phyloP scores from a whole-genome alignment of 2,888 invertebrate species.

The Ormyrus thymus region DNA sequence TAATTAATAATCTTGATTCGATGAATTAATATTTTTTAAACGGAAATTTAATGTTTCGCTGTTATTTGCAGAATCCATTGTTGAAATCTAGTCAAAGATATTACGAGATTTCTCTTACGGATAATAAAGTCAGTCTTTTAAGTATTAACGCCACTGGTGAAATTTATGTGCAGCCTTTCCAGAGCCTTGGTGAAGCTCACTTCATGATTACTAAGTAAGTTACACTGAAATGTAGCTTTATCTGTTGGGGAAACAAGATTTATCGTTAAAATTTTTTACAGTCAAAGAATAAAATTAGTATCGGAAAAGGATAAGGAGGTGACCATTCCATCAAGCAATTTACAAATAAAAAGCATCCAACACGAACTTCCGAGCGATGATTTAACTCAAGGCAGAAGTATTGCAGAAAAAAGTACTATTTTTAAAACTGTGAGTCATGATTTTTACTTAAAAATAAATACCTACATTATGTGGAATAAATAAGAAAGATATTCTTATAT shows the following conservation, averaged over 20 bases:
- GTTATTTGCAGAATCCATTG: conserved; percentile 69
- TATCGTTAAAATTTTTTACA: conserved; percentile 47
- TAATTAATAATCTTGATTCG: not conserved
- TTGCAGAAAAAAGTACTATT: conserved; percentile 63
- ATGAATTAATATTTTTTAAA: conserved; percentile 5
- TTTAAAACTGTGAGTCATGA: conserved; percentile 65
- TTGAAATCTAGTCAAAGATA: conserved; percentile 74
- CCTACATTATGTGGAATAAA: not conserved
- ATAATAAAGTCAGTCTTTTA: conserved; percentile 64
- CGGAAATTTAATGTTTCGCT: not conserved
- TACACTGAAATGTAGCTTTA: not conserved
- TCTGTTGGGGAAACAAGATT: not conserved
- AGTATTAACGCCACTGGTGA: conserved; percentile 72
- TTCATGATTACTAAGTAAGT: conserved; percentile 68
- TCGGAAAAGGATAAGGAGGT: conserved; percentile 60
- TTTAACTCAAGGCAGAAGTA: conserved; percentile 69
- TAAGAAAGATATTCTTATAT: conserved; percentile 1
- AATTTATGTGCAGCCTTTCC: conserved; percentile 74
- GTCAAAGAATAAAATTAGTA: conserved; percentile 66
- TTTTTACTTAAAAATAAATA: not conserved
- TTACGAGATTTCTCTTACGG: conserved; percentile 66
- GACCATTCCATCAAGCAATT: conserved; percentile 51
- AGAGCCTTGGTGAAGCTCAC: conserved; percentile 74
- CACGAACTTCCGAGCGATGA: conserved; percentile 69
- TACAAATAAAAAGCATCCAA: conserved; percentile 61